Evolutionary conservation across 2,797 vertebrate genomes (phyloP), one percentile per base, ranked within the genome.

Genomic region (Galago senegalensis): DNA sequence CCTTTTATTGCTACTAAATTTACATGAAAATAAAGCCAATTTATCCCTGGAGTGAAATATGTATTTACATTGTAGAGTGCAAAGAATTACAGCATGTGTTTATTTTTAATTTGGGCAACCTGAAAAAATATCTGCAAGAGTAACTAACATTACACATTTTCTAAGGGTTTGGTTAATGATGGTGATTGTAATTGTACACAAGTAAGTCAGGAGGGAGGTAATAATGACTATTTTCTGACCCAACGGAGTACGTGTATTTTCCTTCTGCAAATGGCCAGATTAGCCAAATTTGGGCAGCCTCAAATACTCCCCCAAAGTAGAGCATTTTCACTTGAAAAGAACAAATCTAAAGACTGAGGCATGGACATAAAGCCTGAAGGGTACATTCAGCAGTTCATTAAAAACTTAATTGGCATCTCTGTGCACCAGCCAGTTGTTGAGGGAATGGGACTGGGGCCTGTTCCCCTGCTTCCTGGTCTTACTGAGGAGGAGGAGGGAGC

Each of bases 61-160:
- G 29, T 89, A 29, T 96, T 93, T 96, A 81, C 43, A 31, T 43
- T 91, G 79, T 63, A 58, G 72, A n/a, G 17, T 34, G 72, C 81
- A 93, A 85, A 85, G 93, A 94, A 95, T 95, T 82, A 70, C 8
- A 70, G n/a, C 67, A 0, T 31, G 37, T 67, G 34, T 93, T 96
- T 97, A 77, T 96, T 92, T 94, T 85, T 58, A 70, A 86, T 31
- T 29, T 90, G 92, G 70, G 93, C 89, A 96, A 89, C 58, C 14
- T 27, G 80, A 91, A 80, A 76, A 56, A 72, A 56, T 93, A 85
- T 67, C 7, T 58, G 49, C 12, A 83, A 76, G 87, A 92, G 8
- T 23, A 10, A 27, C 21, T 92, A 70, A 73, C 58, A 34, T 5
- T 21, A 13, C 2, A 31, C 23, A 21, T 60, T 81, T 75, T 79